phyloP scores from a whole-genome alignment of 2,888 invertebrate genomes.

The Lasioglossum villosulum region DNA sequence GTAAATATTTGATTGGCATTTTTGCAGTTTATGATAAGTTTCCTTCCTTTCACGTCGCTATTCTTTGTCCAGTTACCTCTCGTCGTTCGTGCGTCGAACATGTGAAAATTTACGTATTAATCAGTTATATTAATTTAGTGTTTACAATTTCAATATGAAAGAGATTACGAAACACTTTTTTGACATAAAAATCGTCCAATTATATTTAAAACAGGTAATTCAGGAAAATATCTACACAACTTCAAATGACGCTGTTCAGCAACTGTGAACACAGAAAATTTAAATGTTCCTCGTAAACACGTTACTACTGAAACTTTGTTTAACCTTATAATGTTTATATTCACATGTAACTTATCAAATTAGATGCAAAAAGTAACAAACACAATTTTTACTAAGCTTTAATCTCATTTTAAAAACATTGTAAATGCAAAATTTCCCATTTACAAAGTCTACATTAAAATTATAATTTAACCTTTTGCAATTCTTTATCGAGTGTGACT shows the following conservation, averaged over 20 bases:
- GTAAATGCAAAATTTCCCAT: neutral
- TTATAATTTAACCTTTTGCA: neutral
- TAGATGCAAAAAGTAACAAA: neutral
- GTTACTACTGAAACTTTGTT: neutral
- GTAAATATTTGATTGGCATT: slow-evolving; percentile 66
- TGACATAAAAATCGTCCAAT: neutral
- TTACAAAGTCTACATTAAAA: neutral
- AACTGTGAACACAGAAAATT: neutral
- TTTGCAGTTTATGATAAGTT: slow-evolving; percentile 57
- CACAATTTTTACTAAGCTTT: neutral
- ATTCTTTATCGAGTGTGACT: too few relatives aligned
- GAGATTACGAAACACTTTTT: neutral
- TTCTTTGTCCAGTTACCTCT: slow-evolving; percentile 26
- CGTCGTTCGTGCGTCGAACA: neutral
- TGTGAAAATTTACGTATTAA: neutral
- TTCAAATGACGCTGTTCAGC: neutral
- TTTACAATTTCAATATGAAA: neutral
- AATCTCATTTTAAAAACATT: neutral
- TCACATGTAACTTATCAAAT: neutral
- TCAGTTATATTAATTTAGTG: neutral
- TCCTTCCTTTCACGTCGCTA: neutral
- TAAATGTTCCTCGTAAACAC: neutral
- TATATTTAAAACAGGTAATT: slow-evolving; percentile 17
- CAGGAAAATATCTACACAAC: neutral
- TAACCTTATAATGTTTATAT: neutral